Evolutionary conservation across 2,113 vertebrate species (phyloP).

Genomic region (Oostethus manadensis): DNA sequence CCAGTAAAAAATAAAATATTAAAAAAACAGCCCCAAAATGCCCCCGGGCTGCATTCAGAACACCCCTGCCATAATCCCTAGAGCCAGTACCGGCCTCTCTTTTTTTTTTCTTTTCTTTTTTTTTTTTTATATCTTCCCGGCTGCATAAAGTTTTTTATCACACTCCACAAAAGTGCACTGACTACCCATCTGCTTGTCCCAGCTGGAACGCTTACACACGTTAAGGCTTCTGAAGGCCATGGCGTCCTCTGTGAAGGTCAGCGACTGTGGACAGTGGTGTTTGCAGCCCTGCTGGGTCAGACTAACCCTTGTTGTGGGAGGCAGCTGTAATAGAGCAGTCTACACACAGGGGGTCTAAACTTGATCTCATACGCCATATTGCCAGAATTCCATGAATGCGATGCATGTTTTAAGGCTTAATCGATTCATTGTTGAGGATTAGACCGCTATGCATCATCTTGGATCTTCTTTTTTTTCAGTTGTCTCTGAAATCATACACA

Average conservation of each 20-base stretch:
- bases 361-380: not conserved
- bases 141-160: slow-evolving; percentile 18
- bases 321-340: slow-evolving; percentile 25
- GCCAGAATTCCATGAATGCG: slow-evolving; percentile 26
- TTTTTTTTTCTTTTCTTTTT: too few species aligned
- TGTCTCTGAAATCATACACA: slow-evolving; percentile 42
- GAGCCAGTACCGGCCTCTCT: slow-evolving; percentile 1
- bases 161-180: slow-evolving; percentile 9
- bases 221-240: slow-evolving; percentile 8
- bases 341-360: slow-evolving; percentile 2
- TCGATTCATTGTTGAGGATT: not conserved
- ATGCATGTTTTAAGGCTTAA: not conserved
- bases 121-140: too few species aligned
- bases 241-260: slow-evolving; percentile 21
- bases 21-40: too few species aligned
- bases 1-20: too few species aligned
- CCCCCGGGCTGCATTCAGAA: too few species aligned
- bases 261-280: slow-evolving; percentile 22
- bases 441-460: not conserved
- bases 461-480: slow-evolving; percentile 9
- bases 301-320: slow-evolving; percentile 27
- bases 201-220: slow-evolving; percentile 37
- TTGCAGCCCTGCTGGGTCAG: slow-evolving; percentile 9
- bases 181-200: slow-evolving; percentile 36
- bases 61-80: not conserved